A percentile compares a stretch with the other conserved stretches of the same genome.
These are phyloP conservation scores for Drosophila kikkawai DNA, from an alignment of 1,140 invertebrate genomes.

Conservation along the genomic window DNA sequence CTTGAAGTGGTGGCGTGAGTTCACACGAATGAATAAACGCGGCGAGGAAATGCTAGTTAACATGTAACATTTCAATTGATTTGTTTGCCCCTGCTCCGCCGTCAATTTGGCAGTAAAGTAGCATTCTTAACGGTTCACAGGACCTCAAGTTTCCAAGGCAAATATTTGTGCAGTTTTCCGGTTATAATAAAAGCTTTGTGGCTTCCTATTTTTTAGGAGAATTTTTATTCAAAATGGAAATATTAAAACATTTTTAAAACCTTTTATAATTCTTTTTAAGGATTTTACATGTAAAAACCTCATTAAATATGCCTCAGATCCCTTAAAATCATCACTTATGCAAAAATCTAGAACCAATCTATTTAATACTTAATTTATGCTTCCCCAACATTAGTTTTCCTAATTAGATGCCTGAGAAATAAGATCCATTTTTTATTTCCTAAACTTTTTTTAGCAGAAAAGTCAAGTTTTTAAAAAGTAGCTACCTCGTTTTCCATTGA, in stretches of 20 bases:
- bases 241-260: neutral
- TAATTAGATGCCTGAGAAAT: neutral
- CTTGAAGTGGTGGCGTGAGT: conserved; percentile 27
- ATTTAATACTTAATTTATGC: neutral
- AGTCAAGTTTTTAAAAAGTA: conserved; percentile 14
- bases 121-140: neutral
- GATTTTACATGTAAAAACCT: neutral
- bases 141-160: neutral
- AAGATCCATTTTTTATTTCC: neutral
- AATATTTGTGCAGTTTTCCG: neutral
- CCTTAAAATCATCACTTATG: too few relatives aligned
- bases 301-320: neutral
- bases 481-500: conserved; percentile 12
- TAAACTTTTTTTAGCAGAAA: neutral
- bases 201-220: too few relatives aligned
- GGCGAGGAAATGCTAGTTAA: conserved; percentile 13
- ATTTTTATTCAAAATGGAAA: neutral
- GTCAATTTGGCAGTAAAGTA: neutral
- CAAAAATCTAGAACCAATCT: neutral
- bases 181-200: neutral
- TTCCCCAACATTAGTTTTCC: neutral
- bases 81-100: conserved; percentile 8
- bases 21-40: conserved; percentile 27
- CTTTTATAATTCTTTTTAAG: neutral
- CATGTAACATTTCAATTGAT: conserved; percentile 13